Conservation (phyloP, 2,113 vertebrate species). For the Oryzias javanicus region DNA sequence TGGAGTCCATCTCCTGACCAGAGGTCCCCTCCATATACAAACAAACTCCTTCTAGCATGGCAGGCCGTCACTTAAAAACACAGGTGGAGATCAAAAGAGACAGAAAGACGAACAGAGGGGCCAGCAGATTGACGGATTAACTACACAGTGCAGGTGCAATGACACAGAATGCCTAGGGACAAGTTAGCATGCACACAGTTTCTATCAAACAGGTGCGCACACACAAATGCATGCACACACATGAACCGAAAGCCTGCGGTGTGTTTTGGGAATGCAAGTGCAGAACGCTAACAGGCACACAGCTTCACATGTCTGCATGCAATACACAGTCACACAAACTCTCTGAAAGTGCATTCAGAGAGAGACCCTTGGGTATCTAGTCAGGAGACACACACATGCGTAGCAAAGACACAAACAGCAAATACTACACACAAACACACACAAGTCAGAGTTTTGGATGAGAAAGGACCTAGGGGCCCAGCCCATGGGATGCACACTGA, state of each 20-base stretch:
- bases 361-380: conserved; percentile 52
- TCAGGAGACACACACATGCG: conserved; percentile 23
- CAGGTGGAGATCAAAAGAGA: conserved; percentile 26
- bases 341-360: conserved; percentile 46
- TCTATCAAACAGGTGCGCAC: conserved; percentile 39
- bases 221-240: conserved; percentile 17
- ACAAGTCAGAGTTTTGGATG: conserved; percentile 38
- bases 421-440: conserved; percentile 33
- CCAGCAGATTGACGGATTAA: conserved; percentile 37
- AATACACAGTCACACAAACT: conserved; percentile 49
- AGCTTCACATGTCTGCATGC: conserved; percentile 65
- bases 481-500: conserved; percentile 31
- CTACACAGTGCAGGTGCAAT: conserved; percentile 24
- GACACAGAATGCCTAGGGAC: conserved; percentile 19
- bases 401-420: conserved; percentile 17
- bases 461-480: conserved; percentile 40
- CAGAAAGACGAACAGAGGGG: conserved; percentile 23
- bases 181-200: conserved; percentile 21
- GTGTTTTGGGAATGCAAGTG: conserved; percentile 64
- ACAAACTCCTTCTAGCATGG: conserved; percentile 18
- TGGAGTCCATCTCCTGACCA: conserved; percentile 6
- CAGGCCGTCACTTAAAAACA: conserved; percentile 34
- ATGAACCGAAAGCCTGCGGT: conserved; percentile 52
- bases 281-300: conserved; percentile 52
- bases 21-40: conserved; percentile 23